Evolutionary conservation across 1,140 invertebrate species (phyloP).

Genomic region (Drosophila truncata): DNA sequence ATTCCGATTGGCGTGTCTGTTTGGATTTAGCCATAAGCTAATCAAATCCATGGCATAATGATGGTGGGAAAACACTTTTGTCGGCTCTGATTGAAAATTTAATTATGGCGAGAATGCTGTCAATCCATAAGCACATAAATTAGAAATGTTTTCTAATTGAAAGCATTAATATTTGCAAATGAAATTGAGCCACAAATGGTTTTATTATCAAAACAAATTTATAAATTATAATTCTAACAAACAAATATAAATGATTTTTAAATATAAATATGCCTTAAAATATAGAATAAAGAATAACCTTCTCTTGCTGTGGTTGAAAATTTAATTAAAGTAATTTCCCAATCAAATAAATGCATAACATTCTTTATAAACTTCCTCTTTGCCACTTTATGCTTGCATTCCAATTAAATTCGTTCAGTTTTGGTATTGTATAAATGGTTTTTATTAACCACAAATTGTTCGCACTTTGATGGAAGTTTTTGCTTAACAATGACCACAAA

Average conservation of each 20-base stretch:
- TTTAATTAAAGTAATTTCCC: neutral
- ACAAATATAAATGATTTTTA: neutral
- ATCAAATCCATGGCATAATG: conserved; percentile 80
- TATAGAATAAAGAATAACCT: neutral
- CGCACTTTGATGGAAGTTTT: conserved; percentile 29
- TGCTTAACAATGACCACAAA: conserved; percentile 13
- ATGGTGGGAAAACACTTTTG: conserved; percentile 32
- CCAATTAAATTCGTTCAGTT: conserved; percentile 6
- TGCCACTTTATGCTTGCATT: conserved; percentile 5
- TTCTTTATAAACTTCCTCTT: neutral
- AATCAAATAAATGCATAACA: neutral
- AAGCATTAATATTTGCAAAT: neutral
- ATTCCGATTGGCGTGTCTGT: conserved; percentile 59
- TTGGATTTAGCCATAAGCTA: conserved; percentile 78
- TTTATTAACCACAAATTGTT: conserved; percentile 56
- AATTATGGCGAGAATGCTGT: conserved; percentile 49
- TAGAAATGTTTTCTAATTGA: neutral
- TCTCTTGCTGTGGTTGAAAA: neutral
- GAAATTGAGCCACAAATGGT: neutral
- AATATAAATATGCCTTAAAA: neutral
- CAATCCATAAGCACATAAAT: conserved; percentile 6
- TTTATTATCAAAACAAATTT: neutral
- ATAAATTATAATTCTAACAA: neutral
- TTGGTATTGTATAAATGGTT: conserved; percentile 17
- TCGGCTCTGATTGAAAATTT: conserved; percentile 56